Base-by-base conservation (phyloP, 1,140 invertebrate genomes). In the Odontomachus brunneus region DNA sequence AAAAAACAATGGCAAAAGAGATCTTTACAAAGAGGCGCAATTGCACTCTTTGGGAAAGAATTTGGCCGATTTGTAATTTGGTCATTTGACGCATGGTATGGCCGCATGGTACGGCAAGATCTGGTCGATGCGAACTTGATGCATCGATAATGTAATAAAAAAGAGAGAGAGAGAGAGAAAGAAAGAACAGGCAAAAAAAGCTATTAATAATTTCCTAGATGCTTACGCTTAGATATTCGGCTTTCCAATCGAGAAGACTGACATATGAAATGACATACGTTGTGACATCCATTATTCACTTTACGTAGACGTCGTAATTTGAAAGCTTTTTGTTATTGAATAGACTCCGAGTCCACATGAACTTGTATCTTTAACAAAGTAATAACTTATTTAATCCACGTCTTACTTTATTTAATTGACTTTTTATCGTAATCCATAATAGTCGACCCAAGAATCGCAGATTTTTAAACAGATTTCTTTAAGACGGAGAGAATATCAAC, bases 241-340 rank as follows among this genome's bases (percentile, higher is more conserved):
- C 60, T 38, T n/a, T 9, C 26, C 26, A 29, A 63, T 63, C 29
- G 60, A 63, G n/a, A n/a, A n/a, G 15, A 65, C 49, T 51, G 26
- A 76, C 49, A 24, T 49, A 33, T 76, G 65, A 76, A 65, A 65
- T 76, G 44, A 5, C 48, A 76, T 51, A 44, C 33, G 24, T 59
- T 62, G n/a, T 73, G 11, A 65, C 12, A 53, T 76, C 3, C 26
- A 65, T 51, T 63, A 75, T 53, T 33, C 51, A 38, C 15, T 65
- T 76, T 53, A 3, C 19, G 24, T 73, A 26, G 55, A 75, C 19
- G 7, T 63, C 44, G 12, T 53, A 75, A 62, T 49, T 60, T 29
- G 17, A 73, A 59, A 59, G 19, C 24, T 15, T 24, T 75, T 51
- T 73, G 19, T 59, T 33, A 33, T 51, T 49, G 7, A 29, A 75